Conservation (phyloP, 2,888 invertebrate species). For the Diarsia brunnea region DNA sequence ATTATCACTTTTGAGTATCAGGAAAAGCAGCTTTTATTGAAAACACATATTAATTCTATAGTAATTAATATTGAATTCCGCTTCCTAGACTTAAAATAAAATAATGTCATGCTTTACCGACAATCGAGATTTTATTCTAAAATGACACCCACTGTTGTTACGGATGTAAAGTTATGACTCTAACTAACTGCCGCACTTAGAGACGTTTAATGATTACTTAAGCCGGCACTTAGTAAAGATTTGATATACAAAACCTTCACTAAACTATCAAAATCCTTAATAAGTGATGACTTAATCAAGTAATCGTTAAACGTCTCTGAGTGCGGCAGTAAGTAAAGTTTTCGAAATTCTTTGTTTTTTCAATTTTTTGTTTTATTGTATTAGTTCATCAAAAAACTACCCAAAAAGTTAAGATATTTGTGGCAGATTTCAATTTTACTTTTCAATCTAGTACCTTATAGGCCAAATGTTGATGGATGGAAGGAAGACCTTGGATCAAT, state of each 20-base stretch:
- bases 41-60: slow-evolving; percentile 39
- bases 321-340: background rate
- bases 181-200: too few species aligned
- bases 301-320: too few species aligned
- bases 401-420: background rate
- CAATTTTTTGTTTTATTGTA: too few species aligned
- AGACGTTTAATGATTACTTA: too few species aligned
- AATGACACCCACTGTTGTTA: slow-evolving; percentile 11
- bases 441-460: background rate
- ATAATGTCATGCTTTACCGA: slow-evolving; percentile 38
- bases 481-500: too few species aligned
- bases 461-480: too few species aligned
- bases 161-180: background rate
- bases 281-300: too few species aligned
- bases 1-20: background rate
- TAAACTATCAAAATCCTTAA: too few species aligned
- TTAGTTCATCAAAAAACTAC: background rate
- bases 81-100: slow-evolving; percentile 56
- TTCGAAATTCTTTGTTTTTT: background rate
- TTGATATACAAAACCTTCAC: too few species aligned
- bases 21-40: background rate
- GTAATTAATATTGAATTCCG: slow-evolving; percentile 51
- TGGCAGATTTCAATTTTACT: background rate
- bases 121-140: slow-evolving; percentile 25
- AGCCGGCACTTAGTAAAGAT: too few species aligned